Percentiles rank a stretch among this genome's conserved stretches.
These are phyloP conservation scores for Fragum whitleyi DNA, from an alignment of 2,888 invertebrate genomes.

Conservation along the genomic window DNA sequence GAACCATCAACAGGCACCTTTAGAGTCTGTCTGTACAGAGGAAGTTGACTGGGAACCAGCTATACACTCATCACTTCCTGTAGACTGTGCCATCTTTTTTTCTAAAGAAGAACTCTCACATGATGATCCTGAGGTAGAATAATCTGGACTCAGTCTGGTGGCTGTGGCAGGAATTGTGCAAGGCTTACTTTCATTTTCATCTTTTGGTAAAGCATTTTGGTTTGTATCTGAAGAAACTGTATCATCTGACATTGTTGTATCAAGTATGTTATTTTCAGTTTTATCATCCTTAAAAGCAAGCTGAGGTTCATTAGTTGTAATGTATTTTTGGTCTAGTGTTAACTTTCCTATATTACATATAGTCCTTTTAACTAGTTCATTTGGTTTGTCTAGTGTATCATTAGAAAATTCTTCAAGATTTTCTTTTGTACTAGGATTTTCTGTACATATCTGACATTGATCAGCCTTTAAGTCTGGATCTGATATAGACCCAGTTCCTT, in stretches of 20 bases:
- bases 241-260: not conserved
- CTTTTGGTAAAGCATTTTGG: slow-evolving; percentile 38
- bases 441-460: not conserved
- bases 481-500: not conserved
- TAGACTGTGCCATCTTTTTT: slow-evolving; percentile 18
- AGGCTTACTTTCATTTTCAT: not conserved
- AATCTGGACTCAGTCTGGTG: slow-evolving; percentile 6
- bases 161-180: not conserved
- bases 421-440: not conserved
- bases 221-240: slow-evolving; percentile 14
- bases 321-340: not conserved
- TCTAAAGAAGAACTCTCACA: not conserved
- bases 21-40: not conserved
- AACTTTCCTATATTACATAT: not conserved
- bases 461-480: not conserved
- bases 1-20: slow-evolving; percentile 25
- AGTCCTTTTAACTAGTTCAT: not conserved
- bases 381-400: not conserved
- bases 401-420: not conserved
- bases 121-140: not conserved
- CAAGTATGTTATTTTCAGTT: not conserved
- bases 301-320: not conserved
- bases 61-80: slow-evolving; percentile 24
- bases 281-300: not conserved
- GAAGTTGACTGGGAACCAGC: slow-evolving; percentile 16